Base-by-base conservation (phyloP, 1,140 invertebrate species). In the Achatina immaculata region DNA sequence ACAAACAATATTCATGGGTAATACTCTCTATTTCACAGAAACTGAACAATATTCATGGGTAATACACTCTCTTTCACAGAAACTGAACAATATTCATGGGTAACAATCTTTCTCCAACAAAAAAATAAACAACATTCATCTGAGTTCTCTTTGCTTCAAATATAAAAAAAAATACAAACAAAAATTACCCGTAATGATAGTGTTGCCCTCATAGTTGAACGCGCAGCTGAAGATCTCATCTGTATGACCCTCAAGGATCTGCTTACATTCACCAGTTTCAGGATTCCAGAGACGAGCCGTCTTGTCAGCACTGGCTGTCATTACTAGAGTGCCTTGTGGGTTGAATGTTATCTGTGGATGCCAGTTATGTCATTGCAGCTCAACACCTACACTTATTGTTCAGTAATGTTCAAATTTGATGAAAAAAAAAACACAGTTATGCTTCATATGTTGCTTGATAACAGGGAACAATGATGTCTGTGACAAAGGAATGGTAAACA, bases 201-300 rank as follows among this genome's bases (percentile, higher is more conserved):
- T 94, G 86, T 95, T 95, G 0, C 95, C 95, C 1, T 94, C 92
- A 87, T 96, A 95, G 28, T 94, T 95, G 88, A 95, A 96, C 0
- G 94, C 94, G 85, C 95, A 95, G 3, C 94, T 95, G 88, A 96
- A 96, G 40, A 96, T 95, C 86, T 96, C 95, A 31, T 95, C 94
- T 40, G 93, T 93, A 85, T 96, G 95, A 0, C 94, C 95, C 6
- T 93, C 92, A 0, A 96, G 90, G 16, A 94, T 93, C 90, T 92
- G 91, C 81, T 93, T 92, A 85, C 95, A 95, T 51, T 93, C 91
- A 0, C 95, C 95, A 0, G 93, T 93, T 55, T 93, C 93, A 0
- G 93, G 90, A 78, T 95, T 94, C 95, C 95, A 96, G 7, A 96
- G 85, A n/a, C 94, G 91, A 0, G 95, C 94, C 11, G 94, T 95